Evolutionary conservation across 2,888 invertebrate species (phyloP).

Genomic region (Eueremaeus valkanovi): DNA sequence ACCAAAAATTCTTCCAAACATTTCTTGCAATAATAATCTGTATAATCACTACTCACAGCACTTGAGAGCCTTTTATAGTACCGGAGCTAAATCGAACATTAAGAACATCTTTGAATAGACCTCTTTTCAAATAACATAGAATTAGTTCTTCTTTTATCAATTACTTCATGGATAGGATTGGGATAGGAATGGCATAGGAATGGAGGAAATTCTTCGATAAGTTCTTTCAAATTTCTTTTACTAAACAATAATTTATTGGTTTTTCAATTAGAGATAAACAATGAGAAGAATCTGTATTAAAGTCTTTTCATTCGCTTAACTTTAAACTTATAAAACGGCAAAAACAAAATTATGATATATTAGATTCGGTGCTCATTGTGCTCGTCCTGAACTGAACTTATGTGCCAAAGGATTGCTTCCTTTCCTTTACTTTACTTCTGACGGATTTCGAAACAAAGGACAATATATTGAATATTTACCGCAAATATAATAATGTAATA

Average conservation of each 20-base stretch:
- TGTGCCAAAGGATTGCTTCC: not conserved
- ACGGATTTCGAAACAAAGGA: not conserved
- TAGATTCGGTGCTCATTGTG: not conserved
- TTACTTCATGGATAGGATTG: not conserved
- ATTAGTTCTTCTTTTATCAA: not conserved
- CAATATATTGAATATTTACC: slow-evolving; percentile 11
- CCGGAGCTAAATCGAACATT: not conserved
- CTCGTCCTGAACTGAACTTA: not conserved
- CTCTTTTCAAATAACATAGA: not conserved
- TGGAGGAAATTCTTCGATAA: not conserved
- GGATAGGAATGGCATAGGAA: no score
- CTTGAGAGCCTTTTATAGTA: not conserved
- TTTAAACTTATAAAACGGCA: not conserved
- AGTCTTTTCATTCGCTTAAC: not conserved
- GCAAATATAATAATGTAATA: not conserved
- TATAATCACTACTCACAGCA: not conserved
- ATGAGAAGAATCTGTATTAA: not conserved
- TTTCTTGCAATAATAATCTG: not conserved
- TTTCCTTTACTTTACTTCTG: not conserved
- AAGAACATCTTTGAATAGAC: not conserved
- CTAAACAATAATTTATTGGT: slow-evolving; percentile 6
- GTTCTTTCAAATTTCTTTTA: not conserved
- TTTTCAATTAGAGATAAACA: not conserved
- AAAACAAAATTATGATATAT: slow-evolving; percentile 3
- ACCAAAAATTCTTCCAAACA: not conserved